Evolutionary conservation across 2,888 invertebrate genomes (phyloP).

Genomic region (Argyresthia albistria): DNA sequence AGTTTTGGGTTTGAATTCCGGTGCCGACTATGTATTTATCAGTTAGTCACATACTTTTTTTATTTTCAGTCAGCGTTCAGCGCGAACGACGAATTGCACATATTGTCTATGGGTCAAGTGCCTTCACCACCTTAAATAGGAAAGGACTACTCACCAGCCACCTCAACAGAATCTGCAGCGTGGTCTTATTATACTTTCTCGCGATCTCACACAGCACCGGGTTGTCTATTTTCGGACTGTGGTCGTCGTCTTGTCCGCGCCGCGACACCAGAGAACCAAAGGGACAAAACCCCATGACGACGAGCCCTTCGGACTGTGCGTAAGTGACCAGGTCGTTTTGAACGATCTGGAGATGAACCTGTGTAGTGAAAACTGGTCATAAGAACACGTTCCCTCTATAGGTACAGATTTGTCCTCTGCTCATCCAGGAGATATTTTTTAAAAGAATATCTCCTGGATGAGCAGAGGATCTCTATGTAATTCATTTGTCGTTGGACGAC

Average conservation of each 20-base stretch:
- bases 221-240: conserved; percentile 64
- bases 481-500: no score
- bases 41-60: no score
- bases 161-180: conserved; percentile 75
- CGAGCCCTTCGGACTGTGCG: conserved; percentile 71
- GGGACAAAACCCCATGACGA: conserved; percentile 78
- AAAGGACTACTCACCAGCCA: conserved; percentile 78
- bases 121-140: no score
- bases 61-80: no score
- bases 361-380: conserved; percentile 1
- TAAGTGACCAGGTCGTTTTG: conserved; percentile 75
- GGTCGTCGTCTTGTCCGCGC: conserved; percentile 42
- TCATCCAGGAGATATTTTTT: no score
- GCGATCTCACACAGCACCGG: conserved; percentile 68
- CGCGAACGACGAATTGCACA: no score
- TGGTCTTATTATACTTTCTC: conserved; percentile 74
- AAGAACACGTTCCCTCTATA: not conserved
- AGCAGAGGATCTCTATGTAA: no score
- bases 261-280: conserved; percentile 72
- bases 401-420: no score
- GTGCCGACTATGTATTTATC: no score
- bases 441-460: no score
- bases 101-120: no score
- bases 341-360: conserved; percentile 75
- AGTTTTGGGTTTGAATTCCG: no score